These are phyloP conservation scores for Sisyra nigra DNA, from an alignment of 2,888 invertebrate genomes.

Conservation along the genomic window DNA sequence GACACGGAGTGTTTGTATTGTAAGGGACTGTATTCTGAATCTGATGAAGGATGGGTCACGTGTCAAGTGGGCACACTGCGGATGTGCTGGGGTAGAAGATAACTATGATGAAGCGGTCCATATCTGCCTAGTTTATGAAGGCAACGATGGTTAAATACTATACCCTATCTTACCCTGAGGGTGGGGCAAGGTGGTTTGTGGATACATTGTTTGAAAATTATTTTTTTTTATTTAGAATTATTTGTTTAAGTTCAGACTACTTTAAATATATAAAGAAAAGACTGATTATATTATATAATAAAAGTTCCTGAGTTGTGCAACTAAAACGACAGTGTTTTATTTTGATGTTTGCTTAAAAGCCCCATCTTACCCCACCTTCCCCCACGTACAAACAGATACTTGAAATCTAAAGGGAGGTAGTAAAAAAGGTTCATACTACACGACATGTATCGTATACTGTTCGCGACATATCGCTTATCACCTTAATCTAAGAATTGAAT, in stretches of 20 bases:
- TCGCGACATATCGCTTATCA: too few species aligned
- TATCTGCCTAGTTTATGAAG: constrained; percentile 1
- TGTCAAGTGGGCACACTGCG: not conserved
- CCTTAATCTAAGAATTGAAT: too few species aligned
- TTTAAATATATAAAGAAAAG: not conserved
- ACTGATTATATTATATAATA: not conserved
- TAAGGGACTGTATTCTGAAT: not conserved
- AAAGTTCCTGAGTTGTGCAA: not conserved
- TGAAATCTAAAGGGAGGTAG: too few species aligned
- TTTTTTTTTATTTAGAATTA: not conserved
- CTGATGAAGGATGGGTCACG: constrained; percentile 2
- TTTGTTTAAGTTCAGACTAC: not conserved
- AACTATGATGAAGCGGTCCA: constrained; percentile 2
- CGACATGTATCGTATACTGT: too few species aligned
- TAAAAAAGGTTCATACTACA: too few species aligned
- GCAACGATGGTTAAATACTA: not conserved
- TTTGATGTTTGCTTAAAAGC: not conserved
- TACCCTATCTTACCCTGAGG: not conserved
- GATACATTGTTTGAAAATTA: too few species aligned
- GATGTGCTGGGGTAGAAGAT: not conserved
- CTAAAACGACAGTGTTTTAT: not conserved
- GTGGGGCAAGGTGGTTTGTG: not conserved
- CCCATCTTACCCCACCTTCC: not conserved
- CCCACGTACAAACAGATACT: too few species aligned
- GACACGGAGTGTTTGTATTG: not conserved